Evolutionary conservation across 2,888 invertebrate genomes (phyloP).

Genomic region (Rosalia funebris): DNA sequence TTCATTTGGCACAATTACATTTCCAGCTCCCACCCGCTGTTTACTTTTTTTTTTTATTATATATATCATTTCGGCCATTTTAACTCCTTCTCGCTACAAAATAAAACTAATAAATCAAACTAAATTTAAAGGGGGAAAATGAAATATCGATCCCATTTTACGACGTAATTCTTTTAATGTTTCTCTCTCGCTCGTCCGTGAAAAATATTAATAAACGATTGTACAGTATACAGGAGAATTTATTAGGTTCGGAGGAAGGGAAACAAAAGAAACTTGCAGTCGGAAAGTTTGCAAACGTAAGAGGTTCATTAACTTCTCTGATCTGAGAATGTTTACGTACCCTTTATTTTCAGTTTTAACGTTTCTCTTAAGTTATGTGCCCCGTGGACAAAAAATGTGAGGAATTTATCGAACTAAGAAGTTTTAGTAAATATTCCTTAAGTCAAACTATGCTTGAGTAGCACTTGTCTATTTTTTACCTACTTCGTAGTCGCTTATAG

Average conservation of each 20-base stretch:
- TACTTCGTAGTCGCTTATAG: no score
- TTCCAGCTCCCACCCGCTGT: not conserved
- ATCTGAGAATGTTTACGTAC: slow-evolving; percentile 2
- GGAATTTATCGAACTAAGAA: no score
- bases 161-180: slow-evolving; percentile 14
- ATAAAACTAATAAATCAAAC: slow-evolving; percentile 21
- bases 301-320: slow-evolving; percentile 4
- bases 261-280: not conserved
- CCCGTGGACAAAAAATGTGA: not conserved
- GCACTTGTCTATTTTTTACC: no score
- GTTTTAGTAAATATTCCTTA: no score
- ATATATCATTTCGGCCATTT: slow-evolving; percentile 1
- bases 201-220: slow-evolving; percentile 24
- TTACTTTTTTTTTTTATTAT: not conserved
- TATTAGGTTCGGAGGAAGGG: slow-evolving; percentile 1
- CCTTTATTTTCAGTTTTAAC: not conserved
- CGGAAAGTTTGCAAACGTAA: slow-evolving; percentile 10
- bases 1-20: not conserved
- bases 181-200: slow-evolving; percentile 1
- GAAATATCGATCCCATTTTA: not conserved
- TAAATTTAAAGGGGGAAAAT: slow-evolving; percentile 14
- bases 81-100: not conserved
- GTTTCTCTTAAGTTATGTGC: not conserved
- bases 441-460: no score
- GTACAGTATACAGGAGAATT: slow-evolving; percentile 4